Conservation (phyloP, 37 sponge, comb jelly and placozoan genomes). For the Geodia barretti region DNA sequence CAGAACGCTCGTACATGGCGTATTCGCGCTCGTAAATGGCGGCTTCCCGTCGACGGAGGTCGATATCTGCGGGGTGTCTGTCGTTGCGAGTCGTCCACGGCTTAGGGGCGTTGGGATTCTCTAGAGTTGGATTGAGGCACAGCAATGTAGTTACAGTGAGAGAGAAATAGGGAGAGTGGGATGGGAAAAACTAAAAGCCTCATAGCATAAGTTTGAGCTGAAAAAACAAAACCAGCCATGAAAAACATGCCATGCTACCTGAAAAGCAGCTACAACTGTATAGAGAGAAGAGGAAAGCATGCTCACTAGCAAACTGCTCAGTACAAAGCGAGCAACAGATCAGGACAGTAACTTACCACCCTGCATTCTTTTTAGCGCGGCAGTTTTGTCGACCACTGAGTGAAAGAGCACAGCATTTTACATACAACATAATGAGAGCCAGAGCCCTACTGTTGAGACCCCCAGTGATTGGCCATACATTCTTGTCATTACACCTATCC, state of each 20-base stretch:
- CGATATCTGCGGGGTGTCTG: background rate
- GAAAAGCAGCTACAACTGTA: too few relatives aligned
- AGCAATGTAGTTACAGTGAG: too few relatives aligned
- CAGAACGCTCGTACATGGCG: slow-evolving; percentile 21
- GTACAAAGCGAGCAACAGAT: background rate
- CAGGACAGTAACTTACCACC: slow-evolving; percentile 15
- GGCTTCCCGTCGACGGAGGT: background rate
- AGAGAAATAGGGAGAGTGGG: too few relatives aligned
- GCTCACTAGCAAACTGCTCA: background rate
- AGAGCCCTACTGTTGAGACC: background rate
- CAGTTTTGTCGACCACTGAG: slow-evolving; percentile 63
- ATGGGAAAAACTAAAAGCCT: too few relatives aligned
- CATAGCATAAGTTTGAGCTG: too few relatives aligned
- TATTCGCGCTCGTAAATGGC: slow-evolving; percentile 7
- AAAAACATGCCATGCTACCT: too few relatives aligned
- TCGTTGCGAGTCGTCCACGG: background rate
- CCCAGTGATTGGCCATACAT: too few relatives aligned
- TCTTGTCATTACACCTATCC: too few relatives aligned
- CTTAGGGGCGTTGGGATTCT: background rate
- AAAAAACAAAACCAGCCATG: too few relatives aligned
- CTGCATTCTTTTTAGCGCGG: slow-evolving; percentile 30
- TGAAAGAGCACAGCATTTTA: background rate
- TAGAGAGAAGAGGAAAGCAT: too few relatives aligned
- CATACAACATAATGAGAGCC: background rate
- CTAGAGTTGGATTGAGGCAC: too few relatives aligned